Percentiles rank a stretch among this genome's conserved stretches.
phyloP scores from a whole-genome alignment of 2,113 vertebrate genomes.

The Eretmochelys imbricata region DNA sequence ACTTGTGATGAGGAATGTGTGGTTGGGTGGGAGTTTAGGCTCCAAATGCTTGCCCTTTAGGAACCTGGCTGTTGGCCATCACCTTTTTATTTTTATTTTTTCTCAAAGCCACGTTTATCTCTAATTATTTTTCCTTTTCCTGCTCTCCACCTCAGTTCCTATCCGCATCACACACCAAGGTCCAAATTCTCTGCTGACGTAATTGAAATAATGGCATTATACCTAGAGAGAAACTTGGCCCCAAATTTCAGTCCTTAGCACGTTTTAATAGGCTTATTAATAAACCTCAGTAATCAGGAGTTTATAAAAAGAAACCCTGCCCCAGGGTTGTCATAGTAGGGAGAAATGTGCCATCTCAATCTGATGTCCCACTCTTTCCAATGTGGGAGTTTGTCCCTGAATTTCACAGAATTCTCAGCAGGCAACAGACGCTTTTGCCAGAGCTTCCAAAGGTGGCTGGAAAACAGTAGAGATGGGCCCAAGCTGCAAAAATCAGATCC shows the following conservation, averaged over 20 bases:
- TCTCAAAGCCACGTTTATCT: no score
- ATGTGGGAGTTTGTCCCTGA: background rate
- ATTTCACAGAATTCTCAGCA: background rate
- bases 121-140: no score
- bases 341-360: background rate
- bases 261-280: background rate
- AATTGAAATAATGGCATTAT: no score
- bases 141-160: no score
- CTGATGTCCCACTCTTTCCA: background rate
- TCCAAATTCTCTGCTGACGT: no score
- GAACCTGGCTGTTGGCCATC: no score
- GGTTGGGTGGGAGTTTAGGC: no score
- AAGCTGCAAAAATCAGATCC: background rate
- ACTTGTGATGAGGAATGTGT: no score
- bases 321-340: background rate
- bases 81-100: no score
- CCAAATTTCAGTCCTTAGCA: background rate
- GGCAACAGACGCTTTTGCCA: rapidly evolving
- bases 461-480: background rate
- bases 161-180: no score
- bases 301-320: background rate
- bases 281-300: background rate
- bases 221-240: background rate
- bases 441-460: background rate
- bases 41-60: no score